A percentile compares a stretch with the other conserved stretches of the same genome.
Evolutionary conservation across 2,113 vertebrate species (phyloP).

Genomic region (Corythoichthys haematopterus): DNA sequence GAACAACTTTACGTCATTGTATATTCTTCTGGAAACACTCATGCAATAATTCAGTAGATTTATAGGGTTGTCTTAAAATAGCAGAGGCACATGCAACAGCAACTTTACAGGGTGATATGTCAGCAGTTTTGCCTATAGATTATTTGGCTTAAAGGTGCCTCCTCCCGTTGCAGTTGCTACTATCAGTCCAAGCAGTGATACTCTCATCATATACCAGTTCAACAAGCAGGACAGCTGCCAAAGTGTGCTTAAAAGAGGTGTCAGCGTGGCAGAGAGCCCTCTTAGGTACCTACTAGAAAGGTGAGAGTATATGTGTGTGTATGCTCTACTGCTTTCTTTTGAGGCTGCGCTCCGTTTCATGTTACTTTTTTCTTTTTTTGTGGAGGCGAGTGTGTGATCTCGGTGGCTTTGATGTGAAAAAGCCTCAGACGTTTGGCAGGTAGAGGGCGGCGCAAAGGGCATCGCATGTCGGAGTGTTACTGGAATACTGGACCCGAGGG

Average conservation of each 20-base stretch:
- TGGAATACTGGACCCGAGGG: slow-evolving; percentile 40
- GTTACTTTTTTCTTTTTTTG: slow-evolving; percentile 38
- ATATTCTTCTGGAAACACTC: not conserved
- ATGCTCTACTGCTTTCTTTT: slow-evolving; percentile 35
- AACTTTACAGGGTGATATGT: not conserved
- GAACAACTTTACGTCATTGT: not conserved
- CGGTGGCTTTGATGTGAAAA: slow-evolving; percentile 56
- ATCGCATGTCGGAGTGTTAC: slow-evolving; percentile 37
- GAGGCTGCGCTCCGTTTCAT: slow-evolving; percentile 47
- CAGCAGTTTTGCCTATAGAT: not conserved
- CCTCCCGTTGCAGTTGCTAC: not conserved
- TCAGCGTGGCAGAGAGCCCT: slow-evolving; percentile 30
- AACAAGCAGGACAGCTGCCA: slow-evolving; percentile 4
- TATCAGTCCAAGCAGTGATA: slow-evolving; percentile 15
- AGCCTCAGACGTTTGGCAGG: slow-evolving; percentile 29
- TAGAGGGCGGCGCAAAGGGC: slow-evolving; percentile 7
- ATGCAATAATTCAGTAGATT: not conserved
- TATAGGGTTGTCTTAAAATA: not conserved
- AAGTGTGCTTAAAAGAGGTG: slow-evolving; percentile 21
- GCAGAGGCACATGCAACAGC: not conserved
- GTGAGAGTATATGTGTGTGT: slow-evolving; percentile 32
- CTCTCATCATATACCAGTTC: slow-evolving; percentile 16
- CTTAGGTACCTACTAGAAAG: slow-evolving; percentile 44
- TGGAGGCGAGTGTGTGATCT: slow-evolving; percentile 50
- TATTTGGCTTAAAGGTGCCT: not conserved